Evolutionary conservation across 2,797 vertebrate species (phyloP), one percentile per base, ranked within the genome.

Genomic region (Tolypeutes matacus): DNA sequence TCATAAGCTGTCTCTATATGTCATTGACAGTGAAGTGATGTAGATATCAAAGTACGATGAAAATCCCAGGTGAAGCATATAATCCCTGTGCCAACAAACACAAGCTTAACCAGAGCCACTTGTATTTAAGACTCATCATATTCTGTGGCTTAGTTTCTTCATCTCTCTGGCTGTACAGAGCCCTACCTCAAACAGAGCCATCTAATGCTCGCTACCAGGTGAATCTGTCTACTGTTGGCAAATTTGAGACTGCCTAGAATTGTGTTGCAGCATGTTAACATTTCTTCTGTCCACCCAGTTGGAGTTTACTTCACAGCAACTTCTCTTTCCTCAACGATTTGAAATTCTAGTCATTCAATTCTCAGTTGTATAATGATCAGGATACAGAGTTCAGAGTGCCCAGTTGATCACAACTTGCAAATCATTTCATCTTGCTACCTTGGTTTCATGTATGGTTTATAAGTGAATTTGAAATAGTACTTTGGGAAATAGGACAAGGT

Each of bases 131-230:
- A 96, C 46, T 86, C 31, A 0, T 94, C 93, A 89, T 75, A 97
- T 96, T 97, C 81, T 88, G 87, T 89, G 72, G 78, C 76, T 93
- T 84, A 94, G 75, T 64, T 86, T 96, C 80, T 97, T 94, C 62
- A 89, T 96, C 51, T 96, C 62, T 89, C 72, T 65, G 77, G 49
- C 95, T 94, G 51, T 86, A 39, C 82, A 90, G 36, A 91, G 72
- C 31, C 91, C 87, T 87, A 34, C 39, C 51, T 78, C 92, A 96
- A 89, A 96, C 92, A 93, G 96, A 95, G 95, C n/a, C 39, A 27
- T 91, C 90, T 91, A 94, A 95, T 96, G 94, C 87, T 88, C 65
- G 46, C 51, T 91, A 91, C 91, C 83, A 95, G 83, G 27, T 70
- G 39, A 94, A 87, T 62, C 64, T 73, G 39, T 85, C 90, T 96